Evolutionary conservation across 1,140 invertebrate genomes (phyloP).

Genomic region (Lepidurus arcticus): DNA sequence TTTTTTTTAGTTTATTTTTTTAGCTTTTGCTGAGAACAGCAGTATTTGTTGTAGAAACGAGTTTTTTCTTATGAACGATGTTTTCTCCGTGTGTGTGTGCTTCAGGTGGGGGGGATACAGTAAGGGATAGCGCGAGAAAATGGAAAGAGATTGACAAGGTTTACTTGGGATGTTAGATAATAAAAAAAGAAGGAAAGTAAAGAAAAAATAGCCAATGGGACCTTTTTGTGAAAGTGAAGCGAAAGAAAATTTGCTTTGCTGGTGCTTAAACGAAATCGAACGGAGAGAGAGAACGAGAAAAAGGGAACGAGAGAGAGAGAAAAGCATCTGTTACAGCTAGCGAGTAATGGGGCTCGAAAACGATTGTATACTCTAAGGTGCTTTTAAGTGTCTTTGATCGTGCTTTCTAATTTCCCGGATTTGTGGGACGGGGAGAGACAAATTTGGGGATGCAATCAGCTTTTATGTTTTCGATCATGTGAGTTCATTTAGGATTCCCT

Average conservation of each 20-base stretch:
- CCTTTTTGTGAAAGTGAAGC: slow-evolving; percentile 7
- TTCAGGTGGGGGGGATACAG: not conserved
- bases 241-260: not conserved
- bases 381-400: not conserved
- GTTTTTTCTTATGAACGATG: not conserved
- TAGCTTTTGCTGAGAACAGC: not conserved
- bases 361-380: not conserved
- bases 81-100: no score
- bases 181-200: not conserved
- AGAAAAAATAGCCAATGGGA: not conserved
- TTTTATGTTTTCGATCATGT: no score
- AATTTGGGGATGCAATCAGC: no score
- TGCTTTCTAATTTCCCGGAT: not conserved
- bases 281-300: not conserved
- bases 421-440: not conserved
- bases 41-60: not conserved
- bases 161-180: not conserved
- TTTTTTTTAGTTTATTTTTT: not conserved
- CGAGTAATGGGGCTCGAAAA: slow-evolving; percentile 21
- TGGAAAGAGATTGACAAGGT: slow-evolving; percentile 8
- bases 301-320: not conserved
- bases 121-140: slow-evolving; percentile 1
- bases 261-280: not conserved
- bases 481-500: no score
- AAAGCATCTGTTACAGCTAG: slow-evolving; percentile 3